A percentile compares a stretch with the other conserved stretches of the same genome.
Conservation (phyloP, 2,888 invertebrate genomes). For the Xylota segnis region DNA sequence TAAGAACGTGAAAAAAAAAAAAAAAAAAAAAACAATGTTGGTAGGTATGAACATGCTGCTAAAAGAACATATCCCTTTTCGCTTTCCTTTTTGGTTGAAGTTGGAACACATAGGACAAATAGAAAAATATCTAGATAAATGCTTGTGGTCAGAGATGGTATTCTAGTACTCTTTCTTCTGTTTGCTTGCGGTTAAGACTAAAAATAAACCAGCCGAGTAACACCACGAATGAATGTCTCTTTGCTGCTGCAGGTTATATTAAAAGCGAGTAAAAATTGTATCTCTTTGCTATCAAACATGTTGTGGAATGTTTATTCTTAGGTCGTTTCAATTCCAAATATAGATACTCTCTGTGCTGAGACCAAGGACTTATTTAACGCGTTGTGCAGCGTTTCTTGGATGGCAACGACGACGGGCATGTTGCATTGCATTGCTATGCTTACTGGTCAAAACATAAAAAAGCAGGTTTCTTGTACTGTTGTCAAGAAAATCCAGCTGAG, state of each 20-base stretch:
- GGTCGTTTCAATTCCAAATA: slow-evolving; percentile 71
- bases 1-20: slow-evolving; percentile 36
- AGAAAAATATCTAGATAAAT: slow-evolving; percentile 43
- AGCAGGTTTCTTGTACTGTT: slow-evolving; percentile 73
- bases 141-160: slow-evolving; percentile 49
- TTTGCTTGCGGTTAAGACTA: slow-evolving; percentile 49
- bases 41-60: not conserved
- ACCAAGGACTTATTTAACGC: slow-evolving; percentile 73
- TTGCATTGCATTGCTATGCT: not conserved
- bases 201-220: slow-evolving; percentile 55
- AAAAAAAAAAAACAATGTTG: not conserved
- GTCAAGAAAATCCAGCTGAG: slow-evolving; percentile 72
- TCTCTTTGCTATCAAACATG: slow-evolving; percentile 64
- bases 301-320: slow-evolving; percentile 72
- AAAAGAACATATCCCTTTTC: slow-evolving; percentile 31
- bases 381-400: slow-evolving; percentile 28
- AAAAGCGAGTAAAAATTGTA: slow-evolving; percentile 55
- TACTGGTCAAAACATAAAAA: slow-evolving; percentile 53
- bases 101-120: slow-evolving; percentile 36
- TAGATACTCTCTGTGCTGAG: slow-evolving; percentile 62
- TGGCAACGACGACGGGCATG: slow-evolving; percentile 20
- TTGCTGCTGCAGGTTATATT: slow-evolving; percentile 48
- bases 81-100: slow-evolving; percentile 9
- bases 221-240: slow-evolving; percentile 19
- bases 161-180: slow-evolving; percentile 39